Conservation (phyloP, 2,113 vertebrate species). For the Centropus bengalensis region DNA sequence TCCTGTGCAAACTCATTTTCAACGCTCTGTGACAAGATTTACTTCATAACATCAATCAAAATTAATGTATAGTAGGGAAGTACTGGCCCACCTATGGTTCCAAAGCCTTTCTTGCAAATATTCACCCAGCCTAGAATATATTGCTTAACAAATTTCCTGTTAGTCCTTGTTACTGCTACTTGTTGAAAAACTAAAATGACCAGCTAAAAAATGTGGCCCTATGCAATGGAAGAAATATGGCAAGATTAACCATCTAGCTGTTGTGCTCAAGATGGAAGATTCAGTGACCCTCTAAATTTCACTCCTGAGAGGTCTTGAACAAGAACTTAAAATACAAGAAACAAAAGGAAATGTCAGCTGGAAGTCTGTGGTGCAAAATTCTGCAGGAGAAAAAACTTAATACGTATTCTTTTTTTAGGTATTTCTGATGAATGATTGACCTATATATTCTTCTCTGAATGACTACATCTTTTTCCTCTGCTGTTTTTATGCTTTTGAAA, state of each 20-base stretch:
- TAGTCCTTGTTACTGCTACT: neutral
- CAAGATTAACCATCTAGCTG: neutral
- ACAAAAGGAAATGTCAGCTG: neutral
- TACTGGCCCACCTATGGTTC: neutral
- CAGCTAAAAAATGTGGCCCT: neutral
- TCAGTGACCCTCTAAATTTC: neutral
- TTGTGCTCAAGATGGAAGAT: neutral
- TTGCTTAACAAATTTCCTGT: neutral
- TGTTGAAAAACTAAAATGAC: neutral
- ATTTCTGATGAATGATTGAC: neutral
- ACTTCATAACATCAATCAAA: neutral
- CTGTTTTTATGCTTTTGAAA: neutral
- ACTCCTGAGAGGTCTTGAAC: neutral
- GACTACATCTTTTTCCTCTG: neutral
- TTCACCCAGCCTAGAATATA: neutral
- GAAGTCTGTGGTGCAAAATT: neutral
- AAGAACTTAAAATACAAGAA: neutral
- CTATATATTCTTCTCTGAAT: neutral
- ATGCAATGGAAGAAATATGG: neutral
- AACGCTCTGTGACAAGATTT: neutral
- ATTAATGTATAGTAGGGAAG: neutral
- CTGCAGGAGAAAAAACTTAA: neutral
- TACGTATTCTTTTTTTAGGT: neutral
- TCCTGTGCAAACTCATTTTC: neutral
- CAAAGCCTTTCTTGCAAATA: neutral